Evolutionary conservation across 2,888 invertebrate genomes (phyloP), one percentile per base, ranked within the genome.

Genomic region (Galeopsomyia nigrocyanea): DNA sequence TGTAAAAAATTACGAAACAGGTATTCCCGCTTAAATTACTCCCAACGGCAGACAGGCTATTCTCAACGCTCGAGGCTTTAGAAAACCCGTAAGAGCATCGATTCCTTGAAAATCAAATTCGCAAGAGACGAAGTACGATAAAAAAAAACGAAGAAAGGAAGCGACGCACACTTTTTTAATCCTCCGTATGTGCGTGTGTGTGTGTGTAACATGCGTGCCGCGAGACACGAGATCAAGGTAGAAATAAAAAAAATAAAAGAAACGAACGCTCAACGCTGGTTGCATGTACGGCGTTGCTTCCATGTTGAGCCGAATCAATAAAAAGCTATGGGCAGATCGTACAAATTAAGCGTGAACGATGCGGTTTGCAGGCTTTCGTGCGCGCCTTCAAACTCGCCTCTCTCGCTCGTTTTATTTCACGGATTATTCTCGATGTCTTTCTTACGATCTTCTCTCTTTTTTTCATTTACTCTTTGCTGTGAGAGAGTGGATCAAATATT

Each of bases 151-250:
- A 50, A 17, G 31, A 46, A 63, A 53, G 19, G 39, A 63, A 55
- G 16, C 10, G 1, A n/a, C 50, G 67, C 19, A 22, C 67, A 71
- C 73, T 67, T 66, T 73, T 70, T 73, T 69, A 69, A 69, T 69
- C 68, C 7, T 17, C 31, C 50, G 63, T 26, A 53, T 58, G 53
- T 58, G 58, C 66, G 70, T 70, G 49, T 51, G 26, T 50, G 65
- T 39, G 50, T 26, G 65, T 61, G 62, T 57, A 31, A 62, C 57
- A 66, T 57, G 66, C 61, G 56, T 66, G 69, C 26, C 51, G 56
- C 51, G 56, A 31, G 53, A 58, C 53, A 63, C 22, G 46, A 64
- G 14, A 57, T 31, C 19, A 22, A 51, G 63, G 3, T 0, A 19
- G 39, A 6, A 51, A 50, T 21, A 46, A 61, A 60, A 57, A 58